Base-by-base conservation (phyloP, 2,113 vertebrate genomes). In the Aptenodytes forsteri region DNA sequence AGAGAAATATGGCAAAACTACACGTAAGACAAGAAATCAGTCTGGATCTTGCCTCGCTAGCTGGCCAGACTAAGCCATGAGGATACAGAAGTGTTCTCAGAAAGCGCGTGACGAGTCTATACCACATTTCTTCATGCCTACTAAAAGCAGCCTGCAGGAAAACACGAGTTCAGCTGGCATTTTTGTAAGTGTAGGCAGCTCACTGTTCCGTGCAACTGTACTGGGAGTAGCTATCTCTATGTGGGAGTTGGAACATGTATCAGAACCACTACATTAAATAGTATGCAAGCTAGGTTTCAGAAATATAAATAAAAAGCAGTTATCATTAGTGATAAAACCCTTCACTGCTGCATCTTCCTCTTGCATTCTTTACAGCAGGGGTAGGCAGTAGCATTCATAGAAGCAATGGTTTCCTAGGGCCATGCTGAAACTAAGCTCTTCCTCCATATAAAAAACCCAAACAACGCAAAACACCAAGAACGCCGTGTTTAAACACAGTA, bases 231-330 rank as follows among this genome's bases (percentile, higher is more conserved):
- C 40, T 87, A 1, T 80, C 65, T 93, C 62, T 44, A 46, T 0
- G 44, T 93, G 89, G 78, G 93, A 80, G 73, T 27, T 80, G 58
- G 70, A 93, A 93, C 11, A 26, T 3, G 29, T 79, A 83, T 94
- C 54, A 90, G 38, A 94, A 87, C 26, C 40, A 78, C 56, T 85
- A 79, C 44, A n/a, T 56, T 55, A 81, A 72, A 61, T 36, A 81
- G 54, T 54, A 66, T 66, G 58, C 58, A 77, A 83, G 71, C 10
- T 86, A 49, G 54, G n/a, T 77, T 93, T 89, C 40, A 56, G 62
- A 94, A 93, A 83, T 72, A 90, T 38, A 96, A 95, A 94, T 89
- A 89, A 76, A 86, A 77, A 82, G 4, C 46, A 46, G 30, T 73
- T 75, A 36, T 26, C 16, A 1, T 64, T 83, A 46, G 16, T 56